Percentiles rank a stretch among this genome's conserved stretches.
These are phyloP conservation scores for Electrona antarctica DNA, from an alignment of 2,113 vertebrate genomes.

Conservation along the genomic window DNA sequence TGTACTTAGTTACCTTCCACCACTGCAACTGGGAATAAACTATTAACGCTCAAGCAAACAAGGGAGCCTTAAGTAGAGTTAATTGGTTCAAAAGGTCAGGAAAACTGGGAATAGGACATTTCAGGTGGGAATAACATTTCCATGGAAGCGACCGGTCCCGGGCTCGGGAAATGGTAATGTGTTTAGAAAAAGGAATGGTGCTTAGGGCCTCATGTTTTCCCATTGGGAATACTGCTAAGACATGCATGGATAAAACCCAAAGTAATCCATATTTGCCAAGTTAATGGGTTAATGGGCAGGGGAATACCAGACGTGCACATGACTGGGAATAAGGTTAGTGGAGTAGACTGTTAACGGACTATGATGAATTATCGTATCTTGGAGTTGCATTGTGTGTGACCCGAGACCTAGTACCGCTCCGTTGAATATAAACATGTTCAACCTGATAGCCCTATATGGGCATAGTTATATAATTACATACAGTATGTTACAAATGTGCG, in stretches of 20 bases:
- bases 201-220: background rate
- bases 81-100: background rate
- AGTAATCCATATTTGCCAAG: background rate
- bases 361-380: background rate
- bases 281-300: background rate
- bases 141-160: background rate
- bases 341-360: background rate
- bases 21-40: no score
- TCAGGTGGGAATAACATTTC: background rate
- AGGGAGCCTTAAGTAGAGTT: background rate
- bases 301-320: background rate
- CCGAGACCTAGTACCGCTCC: no score
- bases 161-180: background rate
- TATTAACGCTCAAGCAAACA: slow-evolving; percentile 12
- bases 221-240: background rate
- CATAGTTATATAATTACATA: no score
- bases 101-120: background rate
- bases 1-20: no score
- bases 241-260: background rate
- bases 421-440: no score
- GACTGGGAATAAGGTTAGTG: background rate
- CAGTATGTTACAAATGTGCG: no score
- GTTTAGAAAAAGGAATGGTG: background rate
- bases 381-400: no score
- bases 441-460: no score